These are phyloP conservation scores for Prenolepis imparis DNA, from an alignment of 2,888 invertebrate species.

Conservation along the genomic window DNA sequence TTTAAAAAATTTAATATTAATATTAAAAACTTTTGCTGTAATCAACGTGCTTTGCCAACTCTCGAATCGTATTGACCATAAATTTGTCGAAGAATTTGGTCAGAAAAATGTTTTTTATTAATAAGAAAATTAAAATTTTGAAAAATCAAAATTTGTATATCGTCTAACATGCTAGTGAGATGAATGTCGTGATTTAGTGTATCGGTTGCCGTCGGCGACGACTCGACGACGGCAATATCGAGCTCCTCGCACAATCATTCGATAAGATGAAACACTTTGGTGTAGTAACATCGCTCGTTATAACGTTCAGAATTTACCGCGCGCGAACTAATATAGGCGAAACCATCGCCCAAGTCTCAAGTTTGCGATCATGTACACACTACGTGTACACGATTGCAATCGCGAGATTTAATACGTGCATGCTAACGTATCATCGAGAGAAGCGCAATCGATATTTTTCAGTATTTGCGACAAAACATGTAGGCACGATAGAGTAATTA, in stretches of 20 bases:
- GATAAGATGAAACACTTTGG: constrained; percentile 20
- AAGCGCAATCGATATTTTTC: neutral
- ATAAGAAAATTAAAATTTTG: neutral
- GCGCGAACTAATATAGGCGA: constrained; percentile 25
- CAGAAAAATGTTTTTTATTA: neutral
- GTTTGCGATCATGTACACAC: neutral
- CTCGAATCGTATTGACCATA: neutral
- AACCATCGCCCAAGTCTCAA: constrained; percentile 20
- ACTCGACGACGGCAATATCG: constrained; percentile 32
- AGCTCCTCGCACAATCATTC: neutral
- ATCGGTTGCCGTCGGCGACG: constrained; percentile 21
- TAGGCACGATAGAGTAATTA: constrained; percentile 10
- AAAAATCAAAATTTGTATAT: neutral
- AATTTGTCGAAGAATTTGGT: neutral
- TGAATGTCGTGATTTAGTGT: neutral
- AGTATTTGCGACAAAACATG: constrained; percentile 3
- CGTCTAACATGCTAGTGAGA: neutral
- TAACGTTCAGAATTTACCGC: constrained; percentile 18
- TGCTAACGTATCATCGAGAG: neutral
- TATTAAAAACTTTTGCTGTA: neutral
- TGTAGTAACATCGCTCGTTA: constrained; percentile 20
- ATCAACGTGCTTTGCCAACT: neutral
- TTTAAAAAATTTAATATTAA: neutral
- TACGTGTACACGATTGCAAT: neutral
- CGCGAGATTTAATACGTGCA: constrained; percentile 21